Evolutionary conservation across 2,888 invertebrate species (phyloP).

Genomic region (Platypus cylindrus): DNA sequence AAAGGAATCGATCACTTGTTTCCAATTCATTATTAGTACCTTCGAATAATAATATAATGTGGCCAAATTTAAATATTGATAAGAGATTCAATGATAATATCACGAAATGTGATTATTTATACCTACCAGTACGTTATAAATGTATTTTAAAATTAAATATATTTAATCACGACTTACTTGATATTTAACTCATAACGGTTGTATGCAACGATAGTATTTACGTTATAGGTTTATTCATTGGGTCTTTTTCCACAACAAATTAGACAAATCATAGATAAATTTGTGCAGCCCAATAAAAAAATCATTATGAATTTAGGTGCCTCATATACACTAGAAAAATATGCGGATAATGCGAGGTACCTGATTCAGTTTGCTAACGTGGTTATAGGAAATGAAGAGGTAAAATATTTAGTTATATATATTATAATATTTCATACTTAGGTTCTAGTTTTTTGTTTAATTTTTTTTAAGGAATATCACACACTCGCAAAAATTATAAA

Average conservation of each 20-base stretch:
- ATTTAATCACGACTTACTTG: not conserved
- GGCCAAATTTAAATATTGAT: too few relatives aligned
- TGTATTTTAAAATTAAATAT: not conserved
- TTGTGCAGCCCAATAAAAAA: conserved; percentile 13
- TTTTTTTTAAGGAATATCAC: conserved; percentile 19
- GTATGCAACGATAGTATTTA: too few relatives aligned
- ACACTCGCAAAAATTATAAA: conserved; percentile 15
- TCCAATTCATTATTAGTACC: too few relatives aligned
- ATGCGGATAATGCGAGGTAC: conserved; percentile 15
- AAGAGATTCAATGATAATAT: conserved; percentile 3
- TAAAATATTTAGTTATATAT: conserved; percentile 12
- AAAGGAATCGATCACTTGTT: conserved; percentile 5
- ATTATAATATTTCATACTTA: conserved; percentile 2
- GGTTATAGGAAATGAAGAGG: conserved; percentile 23
- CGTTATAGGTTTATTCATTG: conserved; percentile 21
- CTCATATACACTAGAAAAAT: conserved; percentile 16
- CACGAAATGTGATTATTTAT: conserved; percentile 1
- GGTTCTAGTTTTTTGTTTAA: not conserved
- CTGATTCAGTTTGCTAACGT: conserved; percentile 18
- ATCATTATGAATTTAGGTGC: conserved; percentile 23
- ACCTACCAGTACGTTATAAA: conserved; percentile 6
- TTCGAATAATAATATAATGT: too few relatives aligned
- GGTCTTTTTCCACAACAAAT: conserved; percentile 17
- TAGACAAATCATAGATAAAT: conserved; percentile 13
- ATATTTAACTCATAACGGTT: not conserved